These are phyloP conservation scores for Cavia porcellus DNA, from an alignment of 2,113 vertebrate species.

Conservation along the genomic window DNA sequence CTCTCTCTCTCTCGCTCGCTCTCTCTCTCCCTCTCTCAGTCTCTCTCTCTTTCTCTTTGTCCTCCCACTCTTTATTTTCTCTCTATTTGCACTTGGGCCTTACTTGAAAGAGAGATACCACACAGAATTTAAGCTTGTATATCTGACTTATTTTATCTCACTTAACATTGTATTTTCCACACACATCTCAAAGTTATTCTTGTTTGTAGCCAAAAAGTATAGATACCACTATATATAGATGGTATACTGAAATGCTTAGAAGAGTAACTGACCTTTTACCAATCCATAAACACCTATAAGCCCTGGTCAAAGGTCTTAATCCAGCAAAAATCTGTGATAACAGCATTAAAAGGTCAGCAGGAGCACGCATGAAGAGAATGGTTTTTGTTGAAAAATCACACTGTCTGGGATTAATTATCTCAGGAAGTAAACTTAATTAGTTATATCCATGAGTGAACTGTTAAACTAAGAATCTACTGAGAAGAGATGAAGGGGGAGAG, in stretches of 20 bases:
- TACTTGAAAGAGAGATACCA: too few species aligned
- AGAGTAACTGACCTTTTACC: neutral
- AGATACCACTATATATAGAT: neutral
- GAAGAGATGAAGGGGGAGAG: neutral
- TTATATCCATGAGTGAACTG: neutral
- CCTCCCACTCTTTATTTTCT: neutral
- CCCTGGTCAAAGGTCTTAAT: neutral
- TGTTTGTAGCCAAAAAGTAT: neutral
- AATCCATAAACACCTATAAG: neutral
- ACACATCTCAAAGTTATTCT: neutral
- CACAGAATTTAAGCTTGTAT: neutral
- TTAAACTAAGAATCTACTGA: neutral
- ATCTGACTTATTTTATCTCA: neutral
- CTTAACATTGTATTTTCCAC: neutral
- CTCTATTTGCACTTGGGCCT: neutral
- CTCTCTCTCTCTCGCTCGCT: too few species aligned
- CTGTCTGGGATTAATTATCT: neutral
- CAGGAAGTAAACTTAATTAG: neutral
- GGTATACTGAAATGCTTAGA: neutral
- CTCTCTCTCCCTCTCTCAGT: neutral
- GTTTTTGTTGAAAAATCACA: neutral
- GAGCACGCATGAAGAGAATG: neutral
- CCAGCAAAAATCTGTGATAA: neutral
- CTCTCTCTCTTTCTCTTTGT: neutral
- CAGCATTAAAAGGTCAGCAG: neutral